Evolutionary conservation across 2,113 vertebrate genomes (phyloP), one percentile per base, ranked within the genome.

Genomic region (Albula goreensis): DNA sequence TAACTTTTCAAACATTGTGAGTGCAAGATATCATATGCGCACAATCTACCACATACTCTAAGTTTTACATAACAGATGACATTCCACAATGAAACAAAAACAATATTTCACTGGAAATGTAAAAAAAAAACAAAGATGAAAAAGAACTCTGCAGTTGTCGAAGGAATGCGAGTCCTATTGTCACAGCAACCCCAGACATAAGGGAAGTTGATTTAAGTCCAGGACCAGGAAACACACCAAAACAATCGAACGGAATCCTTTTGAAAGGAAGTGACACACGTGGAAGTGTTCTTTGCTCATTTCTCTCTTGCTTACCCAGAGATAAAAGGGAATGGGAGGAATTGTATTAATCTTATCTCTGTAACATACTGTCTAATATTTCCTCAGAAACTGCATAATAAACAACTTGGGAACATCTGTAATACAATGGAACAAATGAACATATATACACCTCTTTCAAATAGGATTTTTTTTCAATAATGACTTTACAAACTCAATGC

Each of bases 171-270:
- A 31, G 70, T n/a, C 25, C 70, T 74, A 74, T 74, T 74, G 70
- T 74, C 70, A 74, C 70, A 31, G 70, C 22, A 7, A 74, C 19
- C n/a, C 25, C 70, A 74, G 70, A 56, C 53, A 80, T 86, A 90
- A 87, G 81, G 86, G 87, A 90, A 87, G 81, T 88, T 84, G 81
- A 86, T 70, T 88, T 66, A 81, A 83, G 83, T 82, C 25, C 51
- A 66, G 80, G 85, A 85, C 57, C 51, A 88, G 85, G 86, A 90
- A 88, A 88, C 84, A 82, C 15, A n/a, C 77, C 78, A 85, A 87
- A 89, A 91, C 82, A 88, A 87, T 57, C n/a, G 56, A 86, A 15
- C 81, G 22, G 63, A 88, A 84, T 84, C 50, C 31, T 80, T 84
- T 74, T 56, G 50, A 66, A 52, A 66, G 86, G 87, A 91, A 88